These are phyloP conservation scores for Pardosa pseudoannulata DNA, from an alignment of 2,888 invertebrate species.

Conservation along the genomic window DNA sequence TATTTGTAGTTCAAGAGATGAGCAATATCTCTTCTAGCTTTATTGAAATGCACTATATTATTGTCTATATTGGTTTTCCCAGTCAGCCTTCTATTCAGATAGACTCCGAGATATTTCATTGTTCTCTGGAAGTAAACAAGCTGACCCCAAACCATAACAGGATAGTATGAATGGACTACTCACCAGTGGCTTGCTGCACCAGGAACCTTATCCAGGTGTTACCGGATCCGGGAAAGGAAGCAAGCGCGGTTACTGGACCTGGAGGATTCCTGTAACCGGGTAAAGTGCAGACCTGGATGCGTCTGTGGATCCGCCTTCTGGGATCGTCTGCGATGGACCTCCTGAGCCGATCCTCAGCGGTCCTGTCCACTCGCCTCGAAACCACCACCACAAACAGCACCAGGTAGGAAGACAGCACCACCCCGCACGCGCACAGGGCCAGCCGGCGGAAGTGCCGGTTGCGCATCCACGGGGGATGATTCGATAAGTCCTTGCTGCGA, in stretches of 20 bases:
- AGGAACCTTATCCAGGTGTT: slow-evolving; percentile 90
- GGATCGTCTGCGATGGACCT: slow-evolving; percentile 16
- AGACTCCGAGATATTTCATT: too few species aligned
- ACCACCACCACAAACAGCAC: slow-evolving; percentile 67
- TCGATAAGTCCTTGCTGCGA: too few species aligned
- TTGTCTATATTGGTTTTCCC: too few species aligned
- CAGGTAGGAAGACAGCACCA: slow-evolving; percentile 61
- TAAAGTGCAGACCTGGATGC: slow-evolving; percentile 75
- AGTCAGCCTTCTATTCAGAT: too few species aligned
- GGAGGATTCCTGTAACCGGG: slow-evolving; percentile 77
- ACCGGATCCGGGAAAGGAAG: slow-evolving; percentile 89
- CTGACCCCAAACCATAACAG: too few species aligned
- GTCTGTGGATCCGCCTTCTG: not conserved
- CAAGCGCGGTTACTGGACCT: slow-evolving; percentile 83
- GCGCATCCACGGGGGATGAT: not conserved
- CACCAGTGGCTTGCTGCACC: slow-evolving; percentile 83
- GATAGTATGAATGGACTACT: too few species aligned
- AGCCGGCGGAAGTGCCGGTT: slow-evolving; percentile 34
- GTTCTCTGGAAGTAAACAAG: too few species aligned
- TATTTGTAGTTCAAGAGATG: too few species aligned
- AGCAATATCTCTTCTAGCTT: too few species aligned
- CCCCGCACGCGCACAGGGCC: slow-evolving; percentile 43
- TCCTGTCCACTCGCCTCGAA: slow-evolving; percentile 48
- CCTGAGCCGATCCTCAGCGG: slow-evolving; percentile 43
- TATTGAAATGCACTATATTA: too few species aligned